Base-by-base conservation (phyloP, 2,113 vertebrate species). In the Callipepla squamata region DNA sequence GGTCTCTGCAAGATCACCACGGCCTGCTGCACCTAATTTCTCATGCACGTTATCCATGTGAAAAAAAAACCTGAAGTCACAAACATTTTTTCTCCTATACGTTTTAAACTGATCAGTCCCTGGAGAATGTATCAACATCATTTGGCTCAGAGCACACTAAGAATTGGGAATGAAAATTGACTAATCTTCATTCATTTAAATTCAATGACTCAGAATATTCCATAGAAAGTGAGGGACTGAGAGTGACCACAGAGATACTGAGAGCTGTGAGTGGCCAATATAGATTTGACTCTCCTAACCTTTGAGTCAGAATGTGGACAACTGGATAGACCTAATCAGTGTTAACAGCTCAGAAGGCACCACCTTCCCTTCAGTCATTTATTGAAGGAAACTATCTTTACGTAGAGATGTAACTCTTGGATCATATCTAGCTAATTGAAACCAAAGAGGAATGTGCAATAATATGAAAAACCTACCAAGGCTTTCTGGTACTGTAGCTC, bases 341-440 rank as follows among this genome's bases (percentile, higher is more conserved):
- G 8, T n/a, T n/a, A 76, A 55, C n/a, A 70, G 1, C 1, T 50
- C 21, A 42, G 51, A 82, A 82, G 22, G 47, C 15, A 76, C 55
- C 38, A 55, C 21, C 53, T 42, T 79, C 32, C 15, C 21, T 82
- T 62, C 3, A 1, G 23, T 63, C 70, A 55, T 32, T 68, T 68
- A 42, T 5, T 38, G 59, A 76, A 47, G 21, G 44, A 81, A 79
- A 59, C 4, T 59, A 8, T 12, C 6, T 65, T 59, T 67, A n/a
- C 3, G 8, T 6, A 15, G 25, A 25, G 36, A 20, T 20, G 36
- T 11, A 11, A 4, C 22, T 58, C 51, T 32, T 7, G n/a, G 16
- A 76, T 26, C 5, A 2, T 0, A n/a, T 0, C 7, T 6, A 66
- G 40, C n/a, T 50, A 47, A 40, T 0, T 18, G 53, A 73, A 19